Conservation (phyloP, 2,888 invertebrate genomes). For the Taenaris catops region DNA sequence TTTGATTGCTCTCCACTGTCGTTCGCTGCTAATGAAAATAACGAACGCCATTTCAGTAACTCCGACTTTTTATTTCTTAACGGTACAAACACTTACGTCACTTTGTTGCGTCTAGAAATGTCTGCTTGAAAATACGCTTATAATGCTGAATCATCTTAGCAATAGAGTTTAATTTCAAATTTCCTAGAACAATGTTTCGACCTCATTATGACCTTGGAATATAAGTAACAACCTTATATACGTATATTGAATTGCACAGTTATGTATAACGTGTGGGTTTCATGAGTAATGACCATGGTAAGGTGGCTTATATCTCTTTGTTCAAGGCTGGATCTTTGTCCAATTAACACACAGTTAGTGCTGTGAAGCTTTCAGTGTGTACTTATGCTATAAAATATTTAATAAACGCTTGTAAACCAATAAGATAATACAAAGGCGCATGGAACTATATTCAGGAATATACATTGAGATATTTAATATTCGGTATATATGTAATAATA, state of each 20-base stretch:
- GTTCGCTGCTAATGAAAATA: slow-evolving; percentile 20
- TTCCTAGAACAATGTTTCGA: slow-evolving; percentile 19
- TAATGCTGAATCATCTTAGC: slow-evolving; percentile 2
- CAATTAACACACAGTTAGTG: slow-evolving; percentile 27
- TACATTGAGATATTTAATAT: no score
- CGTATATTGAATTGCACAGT: slow-evolving; percentile 21
- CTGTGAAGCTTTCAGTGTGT: no score
- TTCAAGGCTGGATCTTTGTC: slow-evolving; percentile 32
- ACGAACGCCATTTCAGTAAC: slow-evolving; percentile 17
- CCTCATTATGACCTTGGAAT: slow-evolving; percentile 23
- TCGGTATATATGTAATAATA: no score
- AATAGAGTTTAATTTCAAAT: slow-evolving; percentile 3
- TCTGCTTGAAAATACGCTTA: neutral
- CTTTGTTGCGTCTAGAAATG: no score
- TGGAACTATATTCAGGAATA: no score
- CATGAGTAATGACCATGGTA: slow-evolving; percentile 40
- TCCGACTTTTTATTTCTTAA: slow-evolving; percentile 13
- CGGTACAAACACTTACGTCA: slow-evolving; percentile 14
- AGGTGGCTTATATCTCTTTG: slow-evolving; percentile 28
- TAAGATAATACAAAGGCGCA: no score
- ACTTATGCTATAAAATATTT: no score
- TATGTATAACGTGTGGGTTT: slow-evolving; percentile 36
- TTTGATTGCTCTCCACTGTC: slow-evolving; percentile 17
- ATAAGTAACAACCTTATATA: slow-evolving; percentile 17
- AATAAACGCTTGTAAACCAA: no score